Evolutionary conservation across 2,113 vertebrate genomes (phyloP), one percentile per base, ranked within the genome.

Genomic region (Stomatorhinus ivindoensis): DNA sequence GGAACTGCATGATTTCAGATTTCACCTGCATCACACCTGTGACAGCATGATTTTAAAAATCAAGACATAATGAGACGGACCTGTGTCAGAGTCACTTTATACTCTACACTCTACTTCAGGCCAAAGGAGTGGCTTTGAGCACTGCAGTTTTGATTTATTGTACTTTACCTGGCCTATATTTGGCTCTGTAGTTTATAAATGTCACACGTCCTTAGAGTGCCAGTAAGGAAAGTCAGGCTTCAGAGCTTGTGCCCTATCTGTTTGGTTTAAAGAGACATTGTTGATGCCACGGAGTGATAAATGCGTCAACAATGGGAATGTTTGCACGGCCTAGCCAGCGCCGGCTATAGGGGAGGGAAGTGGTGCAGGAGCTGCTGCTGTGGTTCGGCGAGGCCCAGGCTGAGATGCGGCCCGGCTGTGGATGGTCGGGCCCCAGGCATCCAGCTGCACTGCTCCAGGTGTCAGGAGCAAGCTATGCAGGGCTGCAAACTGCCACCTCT

Each of bases 191-290:
- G 39, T 55, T 89, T 13, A 76, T 27, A 51, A 35, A 82, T 53
- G 88, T 89, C 50, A 51, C 17, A 73, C 17, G 58, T 88, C 46
- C 39, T 46, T 17, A 51, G 53, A 84, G 42, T 55, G 31, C 65
- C 39, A 44, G 76, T 47, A 27, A 17, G 19, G 21, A 61, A 80
- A 6, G 27, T 44, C 48, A 58, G 27, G n/a, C 82, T 53, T 42
- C 39, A 61, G 42, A 39, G 51, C 1, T 35, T 46, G 9, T 27
- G 31, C n/a, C 39, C 8, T 39, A 47, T 61, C 27, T 89, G 80
- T 89, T 89, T 89, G 88, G 76, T 58, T 89, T 58, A 89, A 44
- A 47, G 10, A 55, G 80, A 85, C 76, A 84, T 27, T 55, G 88
- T 89, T 89, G 80, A 89, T 50, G 80, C 76, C 80, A 4, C 7